Percentiles rank a stretch among this genome's conserved stretches.
Evolutionary conservation across 1,140 invertebrate species (phyloP).

Genomic region (Calycopis cecrops): DNA sequence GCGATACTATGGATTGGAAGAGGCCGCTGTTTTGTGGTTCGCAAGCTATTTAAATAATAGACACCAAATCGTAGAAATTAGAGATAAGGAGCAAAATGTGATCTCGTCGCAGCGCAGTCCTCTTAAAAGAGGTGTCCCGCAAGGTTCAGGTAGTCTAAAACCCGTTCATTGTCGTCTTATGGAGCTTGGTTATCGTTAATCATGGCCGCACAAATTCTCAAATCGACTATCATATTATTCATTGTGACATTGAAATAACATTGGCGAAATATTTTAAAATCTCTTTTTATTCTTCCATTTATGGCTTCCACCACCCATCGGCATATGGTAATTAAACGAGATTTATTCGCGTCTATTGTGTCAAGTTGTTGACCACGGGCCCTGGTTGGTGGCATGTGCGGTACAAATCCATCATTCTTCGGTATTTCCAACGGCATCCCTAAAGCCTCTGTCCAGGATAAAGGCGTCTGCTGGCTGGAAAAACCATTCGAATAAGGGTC

Average conservation of each 20-base stretch:
- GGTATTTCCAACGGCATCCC: slow-evolving; percentile 9
- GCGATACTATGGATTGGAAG: not conserved
- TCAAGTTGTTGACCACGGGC: slow-evolving; percentile 12
- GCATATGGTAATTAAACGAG: slow-evolving; percentile 12
- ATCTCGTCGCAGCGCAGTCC: not conserved
- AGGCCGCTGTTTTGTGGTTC: not conserved
- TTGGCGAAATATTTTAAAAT: slow-evolving; percentile 12
- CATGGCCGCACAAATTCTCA: slow-evolving; percentile 12
- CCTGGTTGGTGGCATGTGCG: slow-evolving; percentile 14
- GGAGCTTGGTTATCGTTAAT: slow-evolving; percentile 10
- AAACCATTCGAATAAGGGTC: slow-evolving; percentile 7
- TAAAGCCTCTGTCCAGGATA: too few relatives aligned
- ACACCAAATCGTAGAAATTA: too few relatives aligned
- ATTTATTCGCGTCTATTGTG: slow-evolving; percentile 16
- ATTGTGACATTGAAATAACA: slow-evolving; percentile 7
- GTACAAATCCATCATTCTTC: slow-evolving; percentile 12
- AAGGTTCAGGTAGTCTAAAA: slow-evolving; percentile 5
- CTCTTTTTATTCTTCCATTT: too few relatives aligned
- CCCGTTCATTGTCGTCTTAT: not conserved
- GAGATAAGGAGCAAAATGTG: not conserved
- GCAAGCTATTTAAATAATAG: too few relatives aligned
- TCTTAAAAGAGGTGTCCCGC: not conserved
- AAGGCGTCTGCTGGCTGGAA: slow-evolving; percentile 10
- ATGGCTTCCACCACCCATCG: slow-evolving; percentile 14
- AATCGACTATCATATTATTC: slow-evolving; percentile 13